Percentiles rank a stretch among this genome's conserved stretches.
phyloP scores from a whole-genome alignment of 2,888 invertebrate genomes.

The Leptothorax acervorum region DNA sequence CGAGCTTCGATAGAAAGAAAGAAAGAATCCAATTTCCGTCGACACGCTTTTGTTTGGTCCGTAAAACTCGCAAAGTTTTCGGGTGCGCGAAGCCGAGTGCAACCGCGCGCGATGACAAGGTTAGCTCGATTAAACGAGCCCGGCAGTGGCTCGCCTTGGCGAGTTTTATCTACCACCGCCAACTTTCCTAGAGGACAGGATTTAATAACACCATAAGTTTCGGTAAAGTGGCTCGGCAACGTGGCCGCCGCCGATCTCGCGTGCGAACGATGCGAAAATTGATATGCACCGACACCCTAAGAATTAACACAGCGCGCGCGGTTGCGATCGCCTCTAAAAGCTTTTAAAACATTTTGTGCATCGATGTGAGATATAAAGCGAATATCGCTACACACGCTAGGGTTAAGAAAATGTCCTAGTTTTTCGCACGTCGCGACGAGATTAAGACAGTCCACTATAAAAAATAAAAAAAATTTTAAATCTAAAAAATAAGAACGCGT shows the following conservation, averaged over 20 bases:
- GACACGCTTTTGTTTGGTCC: constrained; percentile 48
- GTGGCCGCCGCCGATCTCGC: constrained; percentile 23
- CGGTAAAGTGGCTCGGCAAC: constrained; percentile 40
- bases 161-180: constrained; percentile 59
- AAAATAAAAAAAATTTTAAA: not conserved
- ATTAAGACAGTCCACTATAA: not conserved
- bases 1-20: not conserved
- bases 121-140: constrained; percentile 54
- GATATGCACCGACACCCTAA: constrained; percentile 35
- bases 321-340: constrained; percentile 34
- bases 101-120: constrained; percentile 54
- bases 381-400: not conserved
- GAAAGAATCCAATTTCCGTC: constrained; percentile 34
- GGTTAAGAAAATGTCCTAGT: not conserved
- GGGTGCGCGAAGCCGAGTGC: constrained; percentile 25
- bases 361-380: constrained; percentile 3
- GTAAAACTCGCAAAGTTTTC: constrained; percentile 51
- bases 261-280: constrained; percentile 46
- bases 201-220: constrained; percentile 52
- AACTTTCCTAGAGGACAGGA: constrained; percentile 48
- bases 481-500: not conserved
- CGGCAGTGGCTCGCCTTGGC: constrained; percentile 21
- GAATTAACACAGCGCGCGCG: constrained; percentile 28
- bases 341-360: constrained; percentile 28
- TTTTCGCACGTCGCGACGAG: not conserved